Evolutionary conservation across 1,140 invertebrate species (phyloP), one percentile per base, ranked within the genome.

Genomic region (Uloborus diversus): DNA sequence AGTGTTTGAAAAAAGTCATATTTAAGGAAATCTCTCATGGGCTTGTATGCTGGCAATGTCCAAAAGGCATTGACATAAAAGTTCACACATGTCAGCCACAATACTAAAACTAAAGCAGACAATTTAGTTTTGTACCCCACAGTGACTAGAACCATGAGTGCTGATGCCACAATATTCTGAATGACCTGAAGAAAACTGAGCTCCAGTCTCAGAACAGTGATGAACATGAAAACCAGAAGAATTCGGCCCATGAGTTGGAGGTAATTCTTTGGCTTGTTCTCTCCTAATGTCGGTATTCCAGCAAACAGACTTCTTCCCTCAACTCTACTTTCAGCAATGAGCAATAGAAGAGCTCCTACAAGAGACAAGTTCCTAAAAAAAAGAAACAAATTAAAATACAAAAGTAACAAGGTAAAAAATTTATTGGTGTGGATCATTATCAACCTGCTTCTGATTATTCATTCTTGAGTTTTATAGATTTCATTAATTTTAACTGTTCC

Each of bases 1-100:
- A 99, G 88, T 35, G 97, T 99, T 94, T 99, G 91, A 93, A 99
- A 99, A 90, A 99, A 99, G 88, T 99, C 98, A 86, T 99, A 99
- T 91, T 99, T 99, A 56, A 99, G 92, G 89, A 99, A 99, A 88
- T 99, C 98, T 86, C 97, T 91, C 82, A 99, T 92, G 20, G 97
- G 95, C 85, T 96, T 96, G 87, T 98, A 94, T 7, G 93, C 90
- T 3, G 97, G 96, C 86, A 99, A 93, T 78, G 91, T 92, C 98
- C 98, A 99, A 94, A 95, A 99, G 53, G 95, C 94, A 87, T 99
- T 99, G 86, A 98, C 94, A 86, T 98, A 99, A 82, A 99, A 90
- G 69, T 84, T 84, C 75, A 99, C 90, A 35, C 92, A 89, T 9
- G 93, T 92, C 7, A 99, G 89, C 89, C 98, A 92, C 4, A 95